Base-by-base conservation (phyloP, 2,888 invertebrate genomes). In the Tupiocoris notatus region DNA sequence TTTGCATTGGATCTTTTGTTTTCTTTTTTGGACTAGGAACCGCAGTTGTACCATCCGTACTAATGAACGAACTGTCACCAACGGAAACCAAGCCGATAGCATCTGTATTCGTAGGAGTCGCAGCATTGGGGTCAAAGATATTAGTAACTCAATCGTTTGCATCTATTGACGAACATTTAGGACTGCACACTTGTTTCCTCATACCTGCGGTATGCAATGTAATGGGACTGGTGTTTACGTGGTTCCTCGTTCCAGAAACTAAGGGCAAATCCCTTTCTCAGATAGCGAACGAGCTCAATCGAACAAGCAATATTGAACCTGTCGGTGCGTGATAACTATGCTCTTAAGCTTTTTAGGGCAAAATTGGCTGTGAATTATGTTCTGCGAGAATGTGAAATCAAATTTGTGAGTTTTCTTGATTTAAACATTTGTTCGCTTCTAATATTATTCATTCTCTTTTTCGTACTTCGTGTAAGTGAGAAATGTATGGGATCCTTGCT, bases 191-290 rank as follows among this genome's bases (percentile, higher is more conserved):
- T 12, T 22, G 22, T 3, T 67, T 67, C 21, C 21, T 54, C 1
- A 57, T 67, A 6, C 57, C 67, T 12, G 67, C 67, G 21, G 18
- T 57, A 12, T 20, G 21, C 57, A 67, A 67, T 22, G 20, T 21
- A 7, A 2, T 6, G 0, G 67, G 67, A 3, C n/a, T 67, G 20
- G 21, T 67, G n/a, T 67, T 67, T 24, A 57, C 67, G 22, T 18
- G 39, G 67, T 67, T 67, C 22, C 3, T 56, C 67, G 67, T 67
- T 20, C 18, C 18, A 16, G 67, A 67, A 57, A 67, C 67, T n/a
- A 67, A 57, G 57, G 67, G 67, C 21, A 22, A 57, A 57, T 21
- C 67, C 9, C 57, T 67, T 3, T 22, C 16, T 57, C 22, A 67
- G 23, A 57, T 67, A 2, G 16, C 17, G 2, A 22, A 57, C 21